A percentile compares a stretch with the other conserved stretches of the same genome.
These are phyloP conservation scores for Leptopilina boulardi DNA, from an alignment of 1,140 invertebrate genomes.

Conservation along the genomic window DNA sequence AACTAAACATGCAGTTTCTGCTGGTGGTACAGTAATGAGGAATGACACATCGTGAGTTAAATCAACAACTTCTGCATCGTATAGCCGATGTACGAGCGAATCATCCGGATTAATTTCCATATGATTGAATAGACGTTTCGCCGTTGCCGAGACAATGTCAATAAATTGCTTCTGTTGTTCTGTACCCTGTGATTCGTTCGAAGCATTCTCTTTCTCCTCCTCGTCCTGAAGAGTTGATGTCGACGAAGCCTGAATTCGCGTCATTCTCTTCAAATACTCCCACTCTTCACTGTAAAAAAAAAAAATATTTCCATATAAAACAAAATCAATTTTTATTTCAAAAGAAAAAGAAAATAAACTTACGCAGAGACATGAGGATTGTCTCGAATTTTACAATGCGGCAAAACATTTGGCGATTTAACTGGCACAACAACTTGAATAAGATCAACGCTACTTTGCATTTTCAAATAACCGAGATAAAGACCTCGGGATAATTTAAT, in stretches of 20 bases:
- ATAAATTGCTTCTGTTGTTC: conserved; percentile 89
- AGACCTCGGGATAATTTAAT: conserved; percentile 89
- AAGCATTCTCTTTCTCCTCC: conserved; percentile 74
- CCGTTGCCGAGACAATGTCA: conserved; percentile 83
- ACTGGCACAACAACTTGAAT: conserved; percentile 95
- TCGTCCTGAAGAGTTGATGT: conserved; percentile 61
- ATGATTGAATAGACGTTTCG: conserved; percentile 84
- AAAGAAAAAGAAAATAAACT: conserved; percentile 68
- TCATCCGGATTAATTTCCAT: conserved; percentile 86
- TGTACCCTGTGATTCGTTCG: conserved; percentile 75
- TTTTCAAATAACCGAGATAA: conserved; percentile 96
- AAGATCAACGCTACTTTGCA: conserved; percentile 95
- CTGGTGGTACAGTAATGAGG: conserved; percentile 91
- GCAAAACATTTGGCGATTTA: conserved; percentile 94
- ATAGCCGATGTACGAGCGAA: conserved; percentile 85
- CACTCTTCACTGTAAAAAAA: conserved; percentile 87
- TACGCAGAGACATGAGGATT: conserved; percentile 97
- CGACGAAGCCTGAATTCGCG: conserved; percentile 63
- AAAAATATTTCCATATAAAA: conserved; percentile 23
- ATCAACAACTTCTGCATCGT: conserved; percentile 94
- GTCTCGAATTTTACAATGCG: conserved; percentile 93
- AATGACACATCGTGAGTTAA: conserved; percentile 91
- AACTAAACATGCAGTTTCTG: conserved; percentile 92
- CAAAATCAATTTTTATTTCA: neutral
- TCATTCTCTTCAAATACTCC: conserved; percentile 84